Evolutionary conservation across 92 coral and sea anemone genomes (phyloP), one percentile per base, ranked within the genome.

Genomic region (Parazoanthus darwini): DNA sequence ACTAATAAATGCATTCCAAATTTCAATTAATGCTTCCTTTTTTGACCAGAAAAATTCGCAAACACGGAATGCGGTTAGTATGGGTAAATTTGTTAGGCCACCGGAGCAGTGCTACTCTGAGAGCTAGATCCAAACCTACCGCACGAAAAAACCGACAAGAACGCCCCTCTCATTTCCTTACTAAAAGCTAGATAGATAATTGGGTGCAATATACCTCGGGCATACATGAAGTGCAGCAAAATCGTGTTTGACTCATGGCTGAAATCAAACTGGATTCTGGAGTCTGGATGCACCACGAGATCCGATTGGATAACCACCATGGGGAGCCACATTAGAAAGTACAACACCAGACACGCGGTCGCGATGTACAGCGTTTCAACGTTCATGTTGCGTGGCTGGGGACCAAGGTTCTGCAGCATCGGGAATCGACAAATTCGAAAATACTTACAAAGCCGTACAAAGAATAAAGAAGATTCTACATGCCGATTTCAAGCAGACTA

Each of bases 141-240:
- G 22, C 70, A 63, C 14, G 70, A 9, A 22, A 82, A 44, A 16
- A 82, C 51, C 8, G 59, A 82, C 74, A 39, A 8, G 37, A 82
- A 22, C 7, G 86, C 86, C 22, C 56, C 86, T 43, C 38, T 82
- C 39, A 82, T 66, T 11, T 82, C 56, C 33, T 36, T 8, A 44
- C 77, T 82, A 0, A 82, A n/a, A n/a, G 51, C 86, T 43, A 82
- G 39, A 18, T 82, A 82, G 56, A 82, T 82, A 33, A 82, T 38
- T 4, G 86, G 86, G 38, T 66, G 75, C 58, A 82, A 8, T 43
- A 82, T 42, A 23, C 76, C 86, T 82, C 76, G 86, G 77, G 77
- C 86, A 82, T 67, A 82, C 86, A 67, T 66, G 86, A 82, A 65
- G 76, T 82, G 65, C 33, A 63, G 7, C 39, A 66, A 13, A 22